Conservation (phyloP, 2,888 invertebrate genomes). For the Leucophenga montana region DNA sequence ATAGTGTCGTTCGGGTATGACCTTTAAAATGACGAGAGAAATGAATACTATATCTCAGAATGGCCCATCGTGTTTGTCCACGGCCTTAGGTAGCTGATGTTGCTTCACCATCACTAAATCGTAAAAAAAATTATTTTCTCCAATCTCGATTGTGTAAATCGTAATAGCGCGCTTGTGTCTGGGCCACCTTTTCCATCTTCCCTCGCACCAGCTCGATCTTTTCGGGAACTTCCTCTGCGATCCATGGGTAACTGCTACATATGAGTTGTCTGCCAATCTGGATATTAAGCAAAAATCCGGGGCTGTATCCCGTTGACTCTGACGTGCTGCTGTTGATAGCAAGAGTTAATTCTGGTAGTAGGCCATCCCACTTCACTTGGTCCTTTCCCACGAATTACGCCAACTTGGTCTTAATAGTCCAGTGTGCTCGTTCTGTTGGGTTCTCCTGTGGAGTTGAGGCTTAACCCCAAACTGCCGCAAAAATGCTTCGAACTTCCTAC, state of each 20-base stretch:
- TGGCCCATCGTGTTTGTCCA: background rate
- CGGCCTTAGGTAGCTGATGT: background rate
- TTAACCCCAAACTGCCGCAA: too few species aligned
- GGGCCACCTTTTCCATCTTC: background rate
- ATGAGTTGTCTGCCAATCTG: background rate
- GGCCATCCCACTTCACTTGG: too few species aligned
- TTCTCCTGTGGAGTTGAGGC: too few species aligned
- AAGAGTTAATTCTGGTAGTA: too few species aligned
- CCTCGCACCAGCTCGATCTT: background rate
- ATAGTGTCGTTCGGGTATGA: background rate
- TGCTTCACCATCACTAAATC: background rate
- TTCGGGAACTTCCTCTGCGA: background rate
- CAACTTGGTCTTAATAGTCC: slow-evolving; percentile 5
- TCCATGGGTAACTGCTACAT: background rate
- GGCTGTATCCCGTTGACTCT: background rate
- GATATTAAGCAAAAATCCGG: too few species aligned
- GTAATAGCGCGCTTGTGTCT: background rate
- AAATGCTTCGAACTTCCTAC: too few species aligned
- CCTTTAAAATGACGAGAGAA: background rate
- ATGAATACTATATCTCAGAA: background rate
- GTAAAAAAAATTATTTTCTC: background rate
- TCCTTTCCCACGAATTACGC: too few species aligned
- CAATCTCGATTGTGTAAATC: background rate
- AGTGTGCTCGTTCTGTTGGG: too few species aligned
- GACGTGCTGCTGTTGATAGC: too few species aligned